Base-by-base conservation (phyloP, 2,797 vertebrate species). In the Gymnopithys bicolor region DNA sequence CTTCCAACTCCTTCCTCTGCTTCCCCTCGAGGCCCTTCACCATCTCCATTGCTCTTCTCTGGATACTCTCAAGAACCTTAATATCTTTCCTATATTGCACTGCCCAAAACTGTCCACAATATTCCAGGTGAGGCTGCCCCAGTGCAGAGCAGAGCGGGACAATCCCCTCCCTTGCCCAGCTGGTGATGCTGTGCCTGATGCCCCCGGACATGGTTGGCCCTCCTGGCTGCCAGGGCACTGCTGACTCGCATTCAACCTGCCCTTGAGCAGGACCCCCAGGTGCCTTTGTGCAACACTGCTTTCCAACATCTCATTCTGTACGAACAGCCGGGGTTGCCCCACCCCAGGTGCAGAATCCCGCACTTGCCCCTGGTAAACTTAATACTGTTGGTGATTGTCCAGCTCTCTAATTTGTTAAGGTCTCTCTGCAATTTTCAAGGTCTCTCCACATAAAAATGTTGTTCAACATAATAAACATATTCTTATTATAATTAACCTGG, bases 161-260 rank as follows among this genome's bases (percentile, higher is more conserved):
- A 45, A 30, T 64, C 21, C 41, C 15, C 30, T n/a, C 22, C 30
- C 41, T 64, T 2, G 11, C 8, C 22, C 1, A 11, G 11, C 41
- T 45, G 30, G 11, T 0, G 30, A 32, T 32, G 59, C 19, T 62
- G 19, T 60, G 37, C 28, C 39, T 43, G 19, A 63, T 23, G 39
- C 15, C 41, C 22, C 30, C 21, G 30, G 62, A 9, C 30, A 46
- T 0, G 0, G 8, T 0, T 35, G 45, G 58, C 45, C 39, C 21
- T 71, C 39, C 45, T 23, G 52, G n/a, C 1, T 58, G 30, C 51
- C 80, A 39, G 73, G 45, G 51, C 37, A 46, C 45, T 71, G 66
- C 73, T 64, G 66, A 23, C 45, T 64, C 33, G 35, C 1, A 12
- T 23, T 19, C 33, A 32, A 32, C 39, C 39, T 66, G 37, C 30